phyloP scores from a whole-genome alignment of 2,888 invertebrate species.

The Buathra laborator region DNA sequence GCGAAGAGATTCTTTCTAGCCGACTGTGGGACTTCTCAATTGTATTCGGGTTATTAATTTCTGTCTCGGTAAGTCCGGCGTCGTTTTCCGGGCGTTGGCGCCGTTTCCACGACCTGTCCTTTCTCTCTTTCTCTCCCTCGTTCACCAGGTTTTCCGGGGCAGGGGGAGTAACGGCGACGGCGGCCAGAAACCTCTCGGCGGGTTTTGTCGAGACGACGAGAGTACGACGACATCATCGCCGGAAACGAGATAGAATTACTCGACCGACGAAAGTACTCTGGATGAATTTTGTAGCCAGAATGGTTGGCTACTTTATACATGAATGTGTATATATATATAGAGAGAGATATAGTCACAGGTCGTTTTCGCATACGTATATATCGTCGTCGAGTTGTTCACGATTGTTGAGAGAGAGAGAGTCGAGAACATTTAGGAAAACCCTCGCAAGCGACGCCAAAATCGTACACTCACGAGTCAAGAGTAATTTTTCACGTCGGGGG shows the following conservation, averaged over 20 bases:
- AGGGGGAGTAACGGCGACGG: background rate
- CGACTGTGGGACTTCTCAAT: conserved; percentile 59
- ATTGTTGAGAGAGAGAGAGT: conserved; percentile 6
- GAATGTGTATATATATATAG: conserved; percentile 16
- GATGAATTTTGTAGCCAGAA: conserved; percentile 59
- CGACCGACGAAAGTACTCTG: conserved; percentile 63
- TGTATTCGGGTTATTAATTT: conserved; percentile 76
- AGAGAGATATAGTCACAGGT: background rate
- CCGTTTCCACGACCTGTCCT: conserved; percentile 34
- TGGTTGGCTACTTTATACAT: conserved; percentile 55
- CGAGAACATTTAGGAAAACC: background rate
- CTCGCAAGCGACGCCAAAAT: conserved; percentile 39
- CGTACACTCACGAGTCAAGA: conserved; percentile 23
- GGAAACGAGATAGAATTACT: conserved; percentile 67
- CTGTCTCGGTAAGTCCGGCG: conserved; percentile 52
- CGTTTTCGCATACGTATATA: background rate
- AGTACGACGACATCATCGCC: conserved; percentile 61
- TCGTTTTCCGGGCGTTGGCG: conserved; percentile 63
- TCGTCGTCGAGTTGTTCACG: conserved; percentile 33
- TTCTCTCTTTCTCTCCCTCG: conserved; percentile 3
- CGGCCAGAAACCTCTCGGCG: conserved; percentile 18
- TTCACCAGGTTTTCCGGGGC: conserved; percentile 44
- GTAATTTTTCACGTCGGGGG: conserved; percentile 28
- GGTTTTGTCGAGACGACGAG: conserved; percentile 37
- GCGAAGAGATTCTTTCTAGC: background rate